Evolutionary conservation across 2,113 vertebrate genomes (phyloP), one percentile per base, ranked within the genome.

Genomic region (Zingel zingel): DNA sequence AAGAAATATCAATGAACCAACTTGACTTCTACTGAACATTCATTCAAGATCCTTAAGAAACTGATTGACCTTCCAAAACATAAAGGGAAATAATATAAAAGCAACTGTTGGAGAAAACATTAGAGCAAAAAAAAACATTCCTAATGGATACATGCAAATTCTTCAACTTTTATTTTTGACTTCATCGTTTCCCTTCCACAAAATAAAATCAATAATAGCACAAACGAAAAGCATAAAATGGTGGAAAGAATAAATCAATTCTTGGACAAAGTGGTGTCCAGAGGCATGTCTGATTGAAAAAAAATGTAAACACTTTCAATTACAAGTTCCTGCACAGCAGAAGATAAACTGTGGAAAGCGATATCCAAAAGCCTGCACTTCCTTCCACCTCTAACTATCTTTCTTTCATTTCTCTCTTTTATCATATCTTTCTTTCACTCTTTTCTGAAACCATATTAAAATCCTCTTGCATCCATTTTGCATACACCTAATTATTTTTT

Each of bases 241-340:
- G 43, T 9, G 50, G 65, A 77, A 84, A 66, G 36, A 61, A 69
- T 45, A 61, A 78, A 79, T 86, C 45, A 81, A 82, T 88, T 83
- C 48, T 57, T 70, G 84, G 65, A 83, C 58, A 25, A 80, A 48
- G 25, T 77, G 63, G 47, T 59, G 82, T 86, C 64, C 70, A 73
- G 45, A 79, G 56, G 58, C 59, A 80, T 82, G 81, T 48, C 79
- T 74, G 61, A 85, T 77, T 59, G 33, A 57, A 83, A 59, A 92
- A 75, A 57, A 83, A 56, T 54, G 70, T 68, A 4, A 61, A 66
- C 73, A 77, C 57, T 57, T 83, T 82, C 65, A 58, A 63, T 76
- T 43, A 85, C 54, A 86, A 59, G 58, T 88, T 96, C 94, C 94
- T 96, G 95, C 95, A 95, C 93, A 93, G 95, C 95, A 95, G 95